A percentile compares a stretch with the other conserved stretches of the same genome.
Conservation (phyloP, 2,888 invertebrate genomes). For the Geotrupes spiniger region DNA sequence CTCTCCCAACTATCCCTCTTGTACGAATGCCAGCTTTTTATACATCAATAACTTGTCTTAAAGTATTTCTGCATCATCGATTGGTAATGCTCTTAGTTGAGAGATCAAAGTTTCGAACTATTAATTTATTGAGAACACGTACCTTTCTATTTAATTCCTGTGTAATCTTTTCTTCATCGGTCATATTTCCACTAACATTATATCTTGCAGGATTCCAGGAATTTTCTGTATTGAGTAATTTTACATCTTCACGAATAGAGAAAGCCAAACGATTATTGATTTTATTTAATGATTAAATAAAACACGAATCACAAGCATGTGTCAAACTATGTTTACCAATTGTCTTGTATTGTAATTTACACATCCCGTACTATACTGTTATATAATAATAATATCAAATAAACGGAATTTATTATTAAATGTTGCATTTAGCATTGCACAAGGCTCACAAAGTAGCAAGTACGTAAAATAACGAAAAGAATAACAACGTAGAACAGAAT, state of each 20-base stretch:
- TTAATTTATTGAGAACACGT: slow-evolving; percentile 88
- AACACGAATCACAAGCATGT: too few species aligned
- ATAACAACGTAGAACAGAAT: too few species aligned
- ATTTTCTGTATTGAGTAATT: slow-evolving; percentile 81
- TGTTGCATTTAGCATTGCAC: too few species aligned
- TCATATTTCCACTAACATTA: slow-evolving; percentile 45
- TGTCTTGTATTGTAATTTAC: too few species aligned
- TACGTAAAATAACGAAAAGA: too few species aligned
- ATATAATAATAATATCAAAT: too few species aligned
- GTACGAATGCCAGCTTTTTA: slow-evolving; percentile 58
- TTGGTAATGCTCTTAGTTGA: slow-evolving; percentile 73
- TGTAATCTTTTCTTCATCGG: slow-evolving; percentile 53
- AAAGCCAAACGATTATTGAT: slow-evolving; percentile 61
- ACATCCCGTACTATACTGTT: too few species aligned
- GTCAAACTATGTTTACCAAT: too few species aligned
- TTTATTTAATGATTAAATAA: slow-evolving; percentile 36
- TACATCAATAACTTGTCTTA: slow-evolving; percentile 87
- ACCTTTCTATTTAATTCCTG: slow-evolving; percentile 74
- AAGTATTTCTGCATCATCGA: slow-evolving; percentile 75
- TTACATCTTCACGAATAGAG: slow-evolving; percentile 74
- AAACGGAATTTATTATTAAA: too few species aligned
- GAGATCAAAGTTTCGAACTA: slow-evolving; percentile 81
- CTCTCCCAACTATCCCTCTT: slow-evolving; percentile 23
- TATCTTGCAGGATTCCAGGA: slow-evolving; percentile 84
- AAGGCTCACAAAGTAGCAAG: too few species aligned